These are phyloP conservation scores for Sylvia atricapilla DNA, from an alignment of 2,113 vertebrate genomes.

Conservation along the genomic window DNA sequence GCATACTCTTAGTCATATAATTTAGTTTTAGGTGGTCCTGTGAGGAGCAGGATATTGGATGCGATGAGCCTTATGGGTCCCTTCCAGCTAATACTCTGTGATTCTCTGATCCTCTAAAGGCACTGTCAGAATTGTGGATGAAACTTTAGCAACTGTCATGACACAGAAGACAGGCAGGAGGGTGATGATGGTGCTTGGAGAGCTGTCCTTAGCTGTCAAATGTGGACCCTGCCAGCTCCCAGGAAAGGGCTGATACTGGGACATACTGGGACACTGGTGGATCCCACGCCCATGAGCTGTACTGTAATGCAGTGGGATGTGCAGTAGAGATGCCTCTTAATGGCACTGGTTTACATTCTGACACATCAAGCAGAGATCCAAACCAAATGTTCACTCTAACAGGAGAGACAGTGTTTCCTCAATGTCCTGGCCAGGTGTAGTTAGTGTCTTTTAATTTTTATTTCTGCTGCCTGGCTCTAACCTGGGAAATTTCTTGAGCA, in stretches of 20 bases:
- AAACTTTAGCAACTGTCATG: background rate
- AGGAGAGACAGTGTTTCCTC: background rate
- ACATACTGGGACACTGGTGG: background rate
- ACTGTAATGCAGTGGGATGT: fast-evolving
- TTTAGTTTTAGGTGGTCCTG: background rate
- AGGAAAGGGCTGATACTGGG: background rate
- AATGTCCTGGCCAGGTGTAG: background rate
- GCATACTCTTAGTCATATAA: background rate
- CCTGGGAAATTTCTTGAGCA: background rate
- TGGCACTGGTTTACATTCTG: background rate
- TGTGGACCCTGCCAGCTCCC: background rate
- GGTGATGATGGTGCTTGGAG: fast-evolving
- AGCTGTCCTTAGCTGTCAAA: background rate
- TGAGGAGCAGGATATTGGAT: background rate
- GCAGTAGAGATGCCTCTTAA: background rate
- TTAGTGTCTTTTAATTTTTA: background rate
- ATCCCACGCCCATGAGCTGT: fast-evolving
- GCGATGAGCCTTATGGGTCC: background rate
- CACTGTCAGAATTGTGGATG: background rate
- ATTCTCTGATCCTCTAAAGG: background rate
- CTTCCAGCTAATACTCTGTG: background rate
- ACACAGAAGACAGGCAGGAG: background rate
- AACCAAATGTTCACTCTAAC: background rate
- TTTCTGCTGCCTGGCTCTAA: background rate
- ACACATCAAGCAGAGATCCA: background rate